These are phyloP conservation scores for Myotis brandtii DNA, from an alignment of 2,113 vertebrate genomes.

Conservation along the genomic window DNA sequence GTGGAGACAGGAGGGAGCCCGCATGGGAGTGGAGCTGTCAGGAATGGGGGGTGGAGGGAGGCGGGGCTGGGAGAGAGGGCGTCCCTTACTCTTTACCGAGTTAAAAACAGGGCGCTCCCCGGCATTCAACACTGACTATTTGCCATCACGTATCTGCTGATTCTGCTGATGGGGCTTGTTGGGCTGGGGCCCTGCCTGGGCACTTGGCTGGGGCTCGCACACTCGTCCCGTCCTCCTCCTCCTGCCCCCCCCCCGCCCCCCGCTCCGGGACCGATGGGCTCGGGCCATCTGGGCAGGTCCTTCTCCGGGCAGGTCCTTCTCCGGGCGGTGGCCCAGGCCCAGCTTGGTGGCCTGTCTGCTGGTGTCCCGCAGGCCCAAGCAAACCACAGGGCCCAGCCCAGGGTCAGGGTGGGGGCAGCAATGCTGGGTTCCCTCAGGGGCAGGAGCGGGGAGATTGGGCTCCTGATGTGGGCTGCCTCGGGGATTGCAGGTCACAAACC, in stretches of 20 bases:
- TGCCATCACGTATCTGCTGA: rapidly evolving
- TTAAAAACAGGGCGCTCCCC: rapidly evolving
- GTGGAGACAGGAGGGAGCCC: not conserved
- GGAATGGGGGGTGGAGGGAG: not conserved
- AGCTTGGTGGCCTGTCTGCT: not conserved
- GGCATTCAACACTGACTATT: rapidly evolving
- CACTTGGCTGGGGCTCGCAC: not conserved
- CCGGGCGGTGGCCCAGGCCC: not conserved
- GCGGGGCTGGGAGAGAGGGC: rapidly evolving
- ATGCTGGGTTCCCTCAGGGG: rapidly evolving
- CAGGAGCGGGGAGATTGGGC: not conserved
- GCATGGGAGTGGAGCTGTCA: too few relatives aligned
- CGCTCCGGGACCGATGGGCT: rapidly evolving
- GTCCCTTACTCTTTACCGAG: rapidly evolving
- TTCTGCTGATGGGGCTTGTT: not conserved
- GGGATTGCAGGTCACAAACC: too few relatives aligned
- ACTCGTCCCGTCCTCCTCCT: not conserved
- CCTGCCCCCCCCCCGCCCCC: not conserved
- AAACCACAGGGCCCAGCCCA: not conserved
- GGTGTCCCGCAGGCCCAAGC: rapidly evolving
- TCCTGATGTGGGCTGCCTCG: not conserved
- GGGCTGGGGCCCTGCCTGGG: not conserved
- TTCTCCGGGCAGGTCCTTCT: not conserved
- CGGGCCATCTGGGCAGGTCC: not conserved
- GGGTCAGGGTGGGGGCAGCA: not conserved